A percentile compares a stretch with the other conserved stretches of the same genome.
phyloP scores from a whole-genome alignment of 92 coral and sea anemone species.

The Desmophyllum pertusum region DNA sequence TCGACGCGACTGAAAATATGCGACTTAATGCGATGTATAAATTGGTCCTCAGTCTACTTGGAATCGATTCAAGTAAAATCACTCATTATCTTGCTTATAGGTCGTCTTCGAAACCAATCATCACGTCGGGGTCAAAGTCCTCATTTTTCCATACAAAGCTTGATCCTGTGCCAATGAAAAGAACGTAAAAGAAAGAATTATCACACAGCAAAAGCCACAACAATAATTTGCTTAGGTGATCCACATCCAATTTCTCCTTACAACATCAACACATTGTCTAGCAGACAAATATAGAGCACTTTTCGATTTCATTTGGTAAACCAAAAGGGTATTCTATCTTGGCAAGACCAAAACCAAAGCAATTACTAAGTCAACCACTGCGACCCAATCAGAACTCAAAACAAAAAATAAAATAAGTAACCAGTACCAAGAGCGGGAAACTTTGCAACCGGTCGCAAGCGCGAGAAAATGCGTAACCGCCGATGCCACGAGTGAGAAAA shows the following conservation, averaged over 20 bases:
- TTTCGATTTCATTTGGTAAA: neutral
- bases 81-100: neutral
- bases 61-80: neutral
- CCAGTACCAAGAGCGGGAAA: neutral
- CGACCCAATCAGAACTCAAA: neutral
- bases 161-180: slow-evolving; percentile 72
- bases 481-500: neutral
- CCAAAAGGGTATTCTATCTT: too few relatives aligned
- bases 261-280: too few relatives aligned
- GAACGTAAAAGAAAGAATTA: neutral
- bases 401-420: neutral
- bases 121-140: slow-evolving; percentile 36
- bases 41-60: neutral
- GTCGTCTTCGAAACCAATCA: neutral
- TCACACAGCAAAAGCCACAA: neutral
- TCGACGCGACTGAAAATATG: too few relatives aligned
- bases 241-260: too few relatives aligned
- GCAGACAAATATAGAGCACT: neutral
- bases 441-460: neutral
- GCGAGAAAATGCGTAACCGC: neutral
- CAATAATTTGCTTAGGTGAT: neutral
- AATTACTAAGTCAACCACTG: neutral
- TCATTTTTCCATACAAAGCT: slow-evolving; percentile 64
- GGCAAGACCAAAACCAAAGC: neutral
- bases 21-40: too few relatives aligned